Conservation (phyloP, 1,140 invertebrate species). For the Amyelois transitella region DNA sequence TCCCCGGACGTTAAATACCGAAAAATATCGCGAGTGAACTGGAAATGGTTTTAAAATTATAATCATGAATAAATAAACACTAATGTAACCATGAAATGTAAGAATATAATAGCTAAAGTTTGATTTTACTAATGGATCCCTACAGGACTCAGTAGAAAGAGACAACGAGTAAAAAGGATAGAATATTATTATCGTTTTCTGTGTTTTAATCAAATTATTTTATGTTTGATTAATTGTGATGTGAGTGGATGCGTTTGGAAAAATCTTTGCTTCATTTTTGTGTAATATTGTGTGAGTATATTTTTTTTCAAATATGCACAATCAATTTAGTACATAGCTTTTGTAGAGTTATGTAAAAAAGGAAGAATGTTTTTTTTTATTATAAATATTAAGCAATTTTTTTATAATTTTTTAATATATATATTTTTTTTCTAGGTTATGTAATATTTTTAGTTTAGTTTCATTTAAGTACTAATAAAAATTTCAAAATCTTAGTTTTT, state of each 20-base stretch:
- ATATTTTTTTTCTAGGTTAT: too few relatives aligned
- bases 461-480: too few relatives aligned
- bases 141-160: slow-evolving; percentile 28
- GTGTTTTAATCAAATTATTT: slow-evolving; percentile 25
- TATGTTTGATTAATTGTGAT: slow-evolving; percentile 7
- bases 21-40: slow-evolving; percentile 18
- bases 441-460: too few relatives aligned
- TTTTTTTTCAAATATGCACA: too few relatives aligned
- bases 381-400: too few relatives aligned
- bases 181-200: slow-evolving; percentile 15
- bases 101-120: slow-evolving; percentile 15
- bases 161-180: slow-evolving; percentile 30
- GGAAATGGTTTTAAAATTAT: slow-evolving; percentile 7
- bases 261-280: background rate
- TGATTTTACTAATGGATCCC: slow-evolving; percentile 22
- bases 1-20: slow-evolving; percentile 19
- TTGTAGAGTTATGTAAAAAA: too few relatives aligned
- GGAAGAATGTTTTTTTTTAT: too few relatives aligned
- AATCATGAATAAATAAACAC: slow-evolving; percentile 29
- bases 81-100: slow-evolving; percentile 21
- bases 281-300: background rate
- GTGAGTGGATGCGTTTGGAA: background rate
- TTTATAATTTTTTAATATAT: too few relatives aligned
- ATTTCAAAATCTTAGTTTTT: too few relatives aligned
- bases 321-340: too few relatives aligned